Base-by-base conservation (phyloP, 23 tunicate species). In the Oikopleura dioica region DNA sequence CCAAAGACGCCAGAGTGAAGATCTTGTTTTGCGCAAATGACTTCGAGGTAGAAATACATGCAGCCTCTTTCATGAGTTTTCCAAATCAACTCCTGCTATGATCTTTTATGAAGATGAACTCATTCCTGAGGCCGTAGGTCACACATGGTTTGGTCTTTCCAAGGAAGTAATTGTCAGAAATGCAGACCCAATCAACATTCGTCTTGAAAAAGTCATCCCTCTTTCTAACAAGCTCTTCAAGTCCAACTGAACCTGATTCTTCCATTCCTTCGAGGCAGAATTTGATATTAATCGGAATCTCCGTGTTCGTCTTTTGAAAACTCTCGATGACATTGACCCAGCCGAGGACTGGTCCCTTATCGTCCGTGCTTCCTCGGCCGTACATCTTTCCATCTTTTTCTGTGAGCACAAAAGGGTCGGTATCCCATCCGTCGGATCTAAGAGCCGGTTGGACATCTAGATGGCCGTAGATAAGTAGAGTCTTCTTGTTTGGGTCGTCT, bases 401-500 rank as follows among this genome's bases (percentile, higher is more conserved):
- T 2, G n/a, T 29, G 28, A 63, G 16, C 2, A 2, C 31, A 63
- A 63, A 63, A 63, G 72, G 72, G 4, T 63, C 72, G 26, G 72
- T 63, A 63, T 63, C 30, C 72, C 72, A 63, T 21, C 72, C 72
- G 72, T 63, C 72, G n/a, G 31, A 21, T 63, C 26, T 63, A 2
- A 63, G n/a, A 24, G 72, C 72, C 26, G 72, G 72, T 26, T 63
- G 92, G 32, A 92, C 95, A 81, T 92, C 99, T 26, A 92, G 69
- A 69, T 92, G 99, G 9, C 95, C 95, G 78, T 92, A 92, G 37
- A 92, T 83, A 68, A 87, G 86, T 0, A 92, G 55, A 36, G 95
- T 92, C 38, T 84, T 77, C 78, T 91, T 86, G 67, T 78, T 81
- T 1, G 99, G 99, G 75, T 92, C 95, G 34, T 92, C 78, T 76